Evolutionary conservation across 2,888 invertebrate genomes (phyloP).

Genomic region (Caenorhabditis macrosperma): DNA sequence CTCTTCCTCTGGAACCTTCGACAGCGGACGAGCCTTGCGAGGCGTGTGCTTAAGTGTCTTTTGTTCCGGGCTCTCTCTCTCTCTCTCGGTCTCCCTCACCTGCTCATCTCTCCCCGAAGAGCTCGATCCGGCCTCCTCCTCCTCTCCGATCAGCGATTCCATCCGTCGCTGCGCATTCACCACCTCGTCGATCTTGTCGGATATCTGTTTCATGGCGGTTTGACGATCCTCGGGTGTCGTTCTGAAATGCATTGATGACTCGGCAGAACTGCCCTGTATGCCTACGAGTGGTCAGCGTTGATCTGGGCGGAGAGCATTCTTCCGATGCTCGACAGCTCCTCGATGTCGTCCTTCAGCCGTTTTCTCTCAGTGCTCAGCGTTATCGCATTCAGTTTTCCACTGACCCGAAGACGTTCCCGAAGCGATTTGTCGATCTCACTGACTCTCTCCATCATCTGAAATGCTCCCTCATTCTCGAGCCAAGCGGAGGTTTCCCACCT

Average conservation of each 20-base stretch:
- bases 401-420: conserved; percentile 47
- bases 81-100: background rate
- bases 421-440: conserved; percentile 58
- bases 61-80: too few relatives aligned
- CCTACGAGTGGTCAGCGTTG: conserved; percentile 63
- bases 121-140: conserved; percentile 31
- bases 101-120: conserved; percentile 39
- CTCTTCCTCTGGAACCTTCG: conserved; percentile 56
- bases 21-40: conserved; percentile 43
- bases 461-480: background rate
- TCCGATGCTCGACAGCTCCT: conserved; percentile 65
- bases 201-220: conserved; percentile 56
- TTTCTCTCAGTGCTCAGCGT: conserved; percentile 57
- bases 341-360: conserved; percentile 59
- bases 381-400: conserved; percentile 39
- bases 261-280: too few relatives aligned
- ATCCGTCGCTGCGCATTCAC: conserved; percentile 57
- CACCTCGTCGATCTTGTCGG: conserved; percentile 62
- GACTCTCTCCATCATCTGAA: conserved; percentile 62
- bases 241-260: conserved; percentile 49
- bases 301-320: conserved; percentile 65
- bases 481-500: conserved; percentile 40
- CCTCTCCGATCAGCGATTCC: conserved; percentile 59
- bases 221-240: conserved; percentile 58
- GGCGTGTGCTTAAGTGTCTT: conserved; percentile 5